phyloP scores from a whole-genome alignment of 2,888 invertebrate species.

The Pterostichus niger region DNA sequence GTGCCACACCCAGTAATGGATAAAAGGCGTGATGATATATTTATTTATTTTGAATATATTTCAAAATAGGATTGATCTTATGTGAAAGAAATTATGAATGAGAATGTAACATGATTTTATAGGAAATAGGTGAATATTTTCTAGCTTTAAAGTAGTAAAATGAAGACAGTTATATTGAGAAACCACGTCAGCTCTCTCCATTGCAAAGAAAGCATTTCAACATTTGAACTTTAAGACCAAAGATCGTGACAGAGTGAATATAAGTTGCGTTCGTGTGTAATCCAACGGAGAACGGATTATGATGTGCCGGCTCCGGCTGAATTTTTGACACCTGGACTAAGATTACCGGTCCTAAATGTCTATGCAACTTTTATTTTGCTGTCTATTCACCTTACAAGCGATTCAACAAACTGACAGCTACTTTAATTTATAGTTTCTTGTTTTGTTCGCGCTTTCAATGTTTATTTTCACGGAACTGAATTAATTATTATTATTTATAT shows the following conservation, averaged over 20 bases:
- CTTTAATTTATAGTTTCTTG: slow-evolving; percentile 37
- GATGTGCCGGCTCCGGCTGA: neutral
- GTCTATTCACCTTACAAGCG: neutral
- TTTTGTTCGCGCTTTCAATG: neutral
- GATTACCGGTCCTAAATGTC: neutral
- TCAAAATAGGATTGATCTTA: too few relatives aligned
- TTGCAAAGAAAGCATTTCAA: slow-evolving; percentile 2
- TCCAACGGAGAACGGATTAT: neutral
- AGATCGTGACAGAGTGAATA: slow-evolving; percentile 7
- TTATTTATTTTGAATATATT: too few relatives aligned
- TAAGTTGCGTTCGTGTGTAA: neutral
- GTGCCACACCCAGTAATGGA: too few relatives aligned
- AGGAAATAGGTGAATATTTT: too few relatives aligned
- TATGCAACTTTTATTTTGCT: slow-evolving; percentile 2
- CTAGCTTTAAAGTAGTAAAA: too few relatives aligned
- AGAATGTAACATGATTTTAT: too few relatives aligned
- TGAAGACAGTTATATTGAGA: too few relatives aligned
- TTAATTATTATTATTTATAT: too few relatives aligned
- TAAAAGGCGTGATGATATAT: too few relatives aligned
- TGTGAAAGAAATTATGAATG: too few relatives aligned
- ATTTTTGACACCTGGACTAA: slow-evolving; percentile 14
- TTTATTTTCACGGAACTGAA: neutral
- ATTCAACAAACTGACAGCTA: slow-evolving; percentile 12
- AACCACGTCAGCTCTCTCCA: neutral
- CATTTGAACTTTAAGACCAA: neutral